Evolutionary conservation across 1,140 invertebrate genomes (phyloP), one percentile per base, ranked within the genome.

Genomic region (Acromyrmex heyeri): DNA sequence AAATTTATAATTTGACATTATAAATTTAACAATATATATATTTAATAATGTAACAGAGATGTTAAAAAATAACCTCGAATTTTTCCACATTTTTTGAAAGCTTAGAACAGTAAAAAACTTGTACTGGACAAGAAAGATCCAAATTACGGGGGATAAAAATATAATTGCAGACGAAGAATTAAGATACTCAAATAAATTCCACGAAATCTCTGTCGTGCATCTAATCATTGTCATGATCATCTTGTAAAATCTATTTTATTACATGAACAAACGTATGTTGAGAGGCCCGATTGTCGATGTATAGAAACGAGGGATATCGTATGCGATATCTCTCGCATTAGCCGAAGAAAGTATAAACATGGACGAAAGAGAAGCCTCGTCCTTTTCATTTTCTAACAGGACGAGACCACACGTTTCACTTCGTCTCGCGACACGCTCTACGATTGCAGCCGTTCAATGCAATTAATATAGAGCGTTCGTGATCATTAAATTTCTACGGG

Each of bases 401-500:
- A 44, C 55, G 79, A 67, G 3, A 27, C 7, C 16, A 8, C 64
- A 18, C 78, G 78, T 83, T 83, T 83, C 79, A 83, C 79, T 82
- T 16, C 14, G 78, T 44, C 77, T 16, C 78, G 50, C 78, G 64
- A 78, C 44, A 78, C 59, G 76, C 59, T 69, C 65, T 21, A 78
- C 24, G 64, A 21, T 21, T 10, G 77, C 24, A 38, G 50, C 21
- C 48, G 50, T 30, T 53, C 61, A 61, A 61, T 30, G 62, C 87
- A 70, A 88, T 88, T 88, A 82, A 79, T 85, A 67, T 86, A 69
- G 10, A 44, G 38, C 38, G 18, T 65, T 67, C 59, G 86, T 50
- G 72, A 77, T 86, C 83, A 62, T 88, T 57, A 79, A 86, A 88
- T 86, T 86, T 88, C 87, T 86, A 70, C 48, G 53, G 50, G 30